phyloP scores from a whole-genome alignment of 2,888 invertebrate species.

The Ischnura elegans region DNA sequence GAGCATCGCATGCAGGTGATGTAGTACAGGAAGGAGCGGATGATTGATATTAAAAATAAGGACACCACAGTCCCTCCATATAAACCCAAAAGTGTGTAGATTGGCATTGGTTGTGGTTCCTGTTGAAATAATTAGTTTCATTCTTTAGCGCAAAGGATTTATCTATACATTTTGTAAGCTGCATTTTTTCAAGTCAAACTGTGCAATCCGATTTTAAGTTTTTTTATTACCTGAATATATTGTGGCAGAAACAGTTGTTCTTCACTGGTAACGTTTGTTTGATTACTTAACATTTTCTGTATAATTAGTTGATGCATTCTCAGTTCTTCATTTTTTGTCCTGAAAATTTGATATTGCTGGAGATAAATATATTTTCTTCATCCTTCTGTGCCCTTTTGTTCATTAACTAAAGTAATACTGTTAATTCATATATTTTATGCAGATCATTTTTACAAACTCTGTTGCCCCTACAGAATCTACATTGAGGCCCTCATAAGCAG shows the following conservation, averaged over 20 bases:
- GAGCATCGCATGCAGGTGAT: constrained; percentile 88
- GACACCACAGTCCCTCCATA: constrained; percentile 76
- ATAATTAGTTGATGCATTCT: not conserved
- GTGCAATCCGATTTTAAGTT: not conserved
- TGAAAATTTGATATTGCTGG: not conserved
- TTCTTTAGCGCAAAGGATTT: not conserved
- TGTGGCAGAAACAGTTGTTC: not conserved
- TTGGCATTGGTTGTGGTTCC: not conserved
- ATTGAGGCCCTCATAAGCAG: too few species aligned
- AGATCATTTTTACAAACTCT: too few species aligned
- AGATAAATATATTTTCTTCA: not conserved
- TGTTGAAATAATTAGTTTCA: not conserved
- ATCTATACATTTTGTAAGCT: too few species aligned
- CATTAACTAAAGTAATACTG: too few species aligned
- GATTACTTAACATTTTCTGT: not conserved
- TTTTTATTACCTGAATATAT: not conserved
- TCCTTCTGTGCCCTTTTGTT: too few species aligned
- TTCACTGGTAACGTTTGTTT: not conserved
- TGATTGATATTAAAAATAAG: constrained; percentile 76
- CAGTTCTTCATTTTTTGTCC: constrained; percentile 34
- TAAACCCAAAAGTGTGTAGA: constrained; percentile 70
- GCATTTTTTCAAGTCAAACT: too few species aligned
- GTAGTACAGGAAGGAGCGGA: constrained; percentile 86
- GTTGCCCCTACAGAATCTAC: too few species aligned
- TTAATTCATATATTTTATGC: too few species aligned